Base-by-base conservation (phyloP, 2,113 vertebrate genomes). In the Drymodes brunneopygia region DNA sequence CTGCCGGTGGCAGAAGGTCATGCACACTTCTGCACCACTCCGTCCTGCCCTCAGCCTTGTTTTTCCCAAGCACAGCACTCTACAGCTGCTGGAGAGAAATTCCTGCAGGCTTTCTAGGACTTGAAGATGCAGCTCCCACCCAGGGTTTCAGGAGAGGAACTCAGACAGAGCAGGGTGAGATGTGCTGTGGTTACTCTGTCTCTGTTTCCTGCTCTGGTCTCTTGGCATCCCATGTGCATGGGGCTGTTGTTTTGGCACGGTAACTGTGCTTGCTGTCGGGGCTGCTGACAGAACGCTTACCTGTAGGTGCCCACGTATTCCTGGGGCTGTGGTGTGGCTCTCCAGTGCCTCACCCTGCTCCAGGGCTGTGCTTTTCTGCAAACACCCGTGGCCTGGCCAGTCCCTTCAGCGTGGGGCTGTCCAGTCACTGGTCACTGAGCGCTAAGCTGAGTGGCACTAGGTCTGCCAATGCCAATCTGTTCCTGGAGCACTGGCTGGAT, bases 251-350 rank as follows among this genome's bases (percentile, higher is more conserved):
- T 91, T 40, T 9, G 74, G 70, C 3, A 1, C 2, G 0, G 61
- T 28, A 9, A 12, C 72, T 60, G 56, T 4, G 1, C 1, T 6
- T 19, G 8, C 51, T 20, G 11, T 2, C 0, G 3, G 80, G 73
- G 33, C 75, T 83, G 79, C 87, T 95, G 94, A 62, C 2, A 3
- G 57, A 45, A 45, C 0, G 3, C 51, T 88, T 79, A 88, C 90
- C 94, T 95, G 93, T 50, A 70, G 70, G 71, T 69, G 57, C 35
- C 90, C 95, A 92, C 58, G 29, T 95, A 69, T 82, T 50, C 84
- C 73, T 11, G 50, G 53, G 57, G 50, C 87, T 79, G 89, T 0
- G 62, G 66, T 91, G 81, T 9, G 1, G 42, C 74, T 92, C 78
- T 14, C 61, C 3, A 3, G 48, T 57, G 90, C 90, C 74, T 95